Base-by-base conservation (phyloP, 92 coral and sea anemone species). In the Siderastrea siderea region DNA sequence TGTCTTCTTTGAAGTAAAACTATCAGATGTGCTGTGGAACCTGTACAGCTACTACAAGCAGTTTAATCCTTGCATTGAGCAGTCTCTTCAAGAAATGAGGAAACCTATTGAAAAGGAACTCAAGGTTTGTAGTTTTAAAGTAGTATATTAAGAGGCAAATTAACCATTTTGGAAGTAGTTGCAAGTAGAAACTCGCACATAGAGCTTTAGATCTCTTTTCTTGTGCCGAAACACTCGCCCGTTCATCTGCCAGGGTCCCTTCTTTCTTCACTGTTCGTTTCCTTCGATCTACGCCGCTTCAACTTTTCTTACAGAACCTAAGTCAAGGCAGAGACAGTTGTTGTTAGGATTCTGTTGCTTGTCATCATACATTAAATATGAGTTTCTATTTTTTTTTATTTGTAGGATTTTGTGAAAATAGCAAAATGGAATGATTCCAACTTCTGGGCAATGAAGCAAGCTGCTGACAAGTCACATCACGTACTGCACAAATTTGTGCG, bases 361-460 rank as follows among this genome's bases (percentile, higher is more conserved):
- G 12, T 1, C 47, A 6, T 44, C 3, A 16, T 46, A 4, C 7
- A 43, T 4, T 44, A 49, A 1, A 43, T 14, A 15, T 47, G 50
- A 8, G 0, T 38, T 17, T 2, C 8, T 60, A 6, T 5, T 47
- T 4, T 67, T 55, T 53, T 59, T 83, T 49, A 61, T 1, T 75
- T 74, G n/a, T 68, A 97, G 99, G 99, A 88, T 38, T 97, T 88
- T 80, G 96, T 97, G 3, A 97, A 97, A 75, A 97, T 97, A 77
- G 99, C 97, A 55, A 97, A 96, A 80, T 97, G 99, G 99, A 97
- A 94, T 78, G 99, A 97, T 76, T 75, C 98, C 58, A 94, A 90
- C 82, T 97, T 94, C 87, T 97, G 99, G 99, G 99, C 98, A 12
- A 97, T 97, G 98, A 97, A 97, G 71, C 98, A 95, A 87, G 97